Evolutionary conservation across 2,113 vertebrate genomes (phyloP), one percentile per base, ranked within the genome.

Genomic region (Hirundichthys speculiger): DNA sequence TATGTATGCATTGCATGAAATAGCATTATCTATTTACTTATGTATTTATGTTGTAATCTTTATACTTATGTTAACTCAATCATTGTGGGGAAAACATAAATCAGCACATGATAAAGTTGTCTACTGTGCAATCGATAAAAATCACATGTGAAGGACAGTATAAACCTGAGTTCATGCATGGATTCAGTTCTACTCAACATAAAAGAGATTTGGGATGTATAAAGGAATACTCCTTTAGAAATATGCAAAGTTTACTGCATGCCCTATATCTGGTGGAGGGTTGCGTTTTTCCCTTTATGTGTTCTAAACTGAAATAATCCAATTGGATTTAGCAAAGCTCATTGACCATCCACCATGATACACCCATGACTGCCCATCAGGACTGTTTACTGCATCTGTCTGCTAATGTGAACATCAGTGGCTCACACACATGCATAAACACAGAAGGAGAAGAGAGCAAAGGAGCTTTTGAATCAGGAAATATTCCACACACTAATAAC

Each of bases 251-350:
- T 13, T 13, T 9, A 19, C n/a, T 30, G 1, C 14, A 19, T 15
- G 13, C 24, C 4, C 21, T 22, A 5, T 24, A 63, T 58, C 27
- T 39, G 42, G 15, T 38, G 13, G 3, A 40, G 11, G 38, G 43
- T 13, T 48, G 22, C 69, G 25, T 21, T 57, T 54, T 66, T 54
- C 43, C 75, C 41, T 77, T 62, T 45, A 69, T 73, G 68, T 66
- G 64, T 62, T 75, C 58, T 25, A 53, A 75, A 84, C 54, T 62
- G 73, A 77, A 86, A 82, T 73, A 77, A 86, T 81, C 39, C 42
- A 80, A 78, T 88, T 72, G 60, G 54, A 80, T 62, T 73, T 11
- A 68, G 52, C 51, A 66, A 52, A 34, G 64, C 77, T 84, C 81
- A 77, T 66, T 64, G 66, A 55, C 53, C 48, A 18, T 74, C 66